Conservation (phyloP, 2,113 vertebrate species). For the Mastomys coucha region DNA sequence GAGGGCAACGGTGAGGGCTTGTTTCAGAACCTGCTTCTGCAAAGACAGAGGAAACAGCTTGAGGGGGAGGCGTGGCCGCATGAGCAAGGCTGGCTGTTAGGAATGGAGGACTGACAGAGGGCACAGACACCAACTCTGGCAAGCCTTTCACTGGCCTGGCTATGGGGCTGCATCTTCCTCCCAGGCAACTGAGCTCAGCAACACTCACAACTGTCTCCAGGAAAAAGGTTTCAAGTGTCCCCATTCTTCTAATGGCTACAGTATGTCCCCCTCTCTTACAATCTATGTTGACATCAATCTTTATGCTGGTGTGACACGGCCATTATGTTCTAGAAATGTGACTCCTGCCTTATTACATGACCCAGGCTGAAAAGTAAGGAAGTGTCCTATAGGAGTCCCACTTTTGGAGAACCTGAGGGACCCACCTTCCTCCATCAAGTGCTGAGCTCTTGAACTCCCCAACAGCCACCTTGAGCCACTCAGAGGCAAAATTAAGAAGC, state of each 20-base stretch:
- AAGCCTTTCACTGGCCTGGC: not conserved
- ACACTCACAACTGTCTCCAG: not conserved
- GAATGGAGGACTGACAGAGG: not conserved
- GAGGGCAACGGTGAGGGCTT: constrained; percentile 89
- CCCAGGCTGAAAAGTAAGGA: not conserved
- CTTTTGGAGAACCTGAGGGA: not conserved
- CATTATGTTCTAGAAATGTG: not conserved
- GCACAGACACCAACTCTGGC: not conserved
- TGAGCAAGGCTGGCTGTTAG: not conserved
- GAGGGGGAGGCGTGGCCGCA: not conserved
- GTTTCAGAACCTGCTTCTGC: constrained; percentile 88
- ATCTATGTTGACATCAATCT: not conserved
- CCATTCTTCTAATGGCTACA: not conserved
- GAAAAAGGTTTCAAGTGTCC: not conserved
- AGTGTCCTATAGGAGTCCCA: not conserved
- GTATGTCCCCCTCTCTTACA: not conserved
- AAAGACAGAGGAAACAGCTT: not conserved
- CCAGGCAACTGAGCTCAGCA: not conserved
- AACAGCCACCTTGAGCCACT: not conserved
- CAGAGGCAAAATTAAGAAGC: not conserved
- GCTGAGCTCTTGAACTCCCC: not conserved
- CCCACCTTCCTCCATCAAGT: not conserved
- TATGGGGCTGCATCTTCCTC: not conserved
- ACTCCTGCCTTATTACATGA: not conserved
- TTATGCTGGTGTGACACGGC: not conserved